Conservation (phyloP, 2,888 invertebrate species). For the Ommatoiulus sabulosus region DNA sequence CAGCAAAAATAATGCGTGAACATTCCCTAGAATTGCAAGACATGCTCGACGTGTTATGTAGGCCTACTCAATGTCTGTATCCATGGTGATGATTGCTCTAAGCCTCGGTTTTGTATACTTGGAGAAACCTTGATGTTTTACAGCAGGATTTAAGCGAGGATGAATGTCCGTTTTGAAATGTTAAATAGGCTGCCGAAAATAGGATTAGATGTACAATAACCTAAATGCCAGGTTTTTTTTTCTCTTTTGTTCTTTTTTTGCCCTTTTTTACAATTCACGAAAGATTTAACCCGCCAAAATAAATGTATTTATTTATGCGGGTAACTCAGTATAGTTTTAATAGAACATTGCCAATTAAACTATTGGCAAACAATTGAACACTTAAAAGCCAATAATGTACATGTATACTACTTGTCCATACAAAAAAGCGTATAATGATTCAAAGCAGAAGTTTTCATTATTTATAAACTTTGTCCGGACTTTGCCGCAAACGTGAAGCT, state of each 20-base stretch:
- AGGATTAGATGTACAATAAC: constrained; percentile 37
- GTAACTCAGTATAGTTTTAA: too few relatives aligned
- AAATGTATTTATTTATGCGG: too few relatives aligned
- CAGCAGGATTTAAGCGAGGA: neutral
- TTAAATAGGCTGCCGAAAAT: constrained; percentile 25
- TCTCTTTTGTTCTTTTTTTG: too few relatives aligned
- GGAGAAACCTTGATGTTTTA: neutral
- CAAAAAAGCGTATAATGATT: too few relatives aligned
- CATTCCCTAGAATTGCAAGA: neutral
- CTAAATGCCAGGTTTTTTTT: neutral
- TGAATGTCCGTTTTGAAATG: constrained; percentile 38
- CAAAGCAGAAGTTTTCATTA: too few relatives aligned
- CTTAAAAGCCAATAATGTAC: too few relatives aligned
- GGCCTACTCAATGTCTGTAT: neutral
- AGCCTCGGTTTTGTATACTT: neutral
- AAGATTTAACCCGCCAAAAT: neutral
- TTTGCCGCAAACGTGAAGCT: too few relatives aligned
- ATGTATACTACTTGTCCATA: too few relatives aligned
- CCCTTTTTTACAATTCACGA: neutral
- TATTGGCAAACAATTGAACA: too few relatives aligned
- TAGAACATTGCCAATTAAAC: too few relatives aligned
- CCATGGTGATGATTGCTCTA: neutral
- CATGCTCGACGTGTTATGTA: neutral
- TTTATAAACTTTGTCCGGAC: too few relatives aligned
- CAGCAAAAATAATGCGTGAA: neutral